Conservation (phyloP, 1,140 invertebrate genomes). For the Scaptomyza graminum region DNA sequence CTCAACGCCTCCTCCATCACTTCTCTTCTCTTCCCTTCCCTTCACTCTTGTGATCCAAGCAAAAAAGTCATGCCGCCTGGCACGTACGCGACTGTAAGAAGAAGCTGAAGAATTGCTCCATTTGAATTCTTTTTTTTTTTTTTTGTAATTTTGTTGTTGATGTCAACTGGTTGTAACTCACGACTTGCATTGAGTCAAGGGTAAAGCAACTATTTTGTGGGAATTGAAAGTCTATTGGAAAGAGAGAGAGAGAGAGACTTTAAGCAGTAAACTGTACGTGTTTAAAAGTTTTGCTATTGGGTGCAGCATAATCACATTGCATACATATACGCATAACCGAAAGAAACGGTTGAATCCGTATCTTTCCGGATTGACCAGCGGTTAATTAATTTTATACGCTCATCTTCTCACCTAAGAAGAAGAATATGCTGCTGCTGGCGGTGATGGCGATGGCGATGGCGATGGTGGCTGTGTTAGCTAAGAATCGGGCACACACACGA, state of each 20-base stretch:
- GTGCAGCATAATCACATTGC: too few relatives aligned
- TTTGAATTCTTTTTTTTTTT: constrained; percentile 40
- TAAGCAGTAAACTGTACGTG: constrained; percentile 10
- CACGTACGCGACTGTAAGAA: constrained; percentile 32
- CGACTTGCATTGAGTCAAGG: constrained; percentile 1
- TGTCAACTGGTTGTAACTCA: constrained; percentile 22
- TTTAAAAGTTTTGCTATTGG: neutral
- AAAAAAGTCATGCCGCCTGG: constrained; percentile 27
- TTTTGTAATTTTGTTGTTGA: neutral
- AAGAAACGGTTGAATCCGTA: constrained; percentile 34
- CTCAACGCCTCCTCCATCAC: constrained; percentile 6
- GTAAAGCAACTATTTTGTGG: constrained; percentile 14
- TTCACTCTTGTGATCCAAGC: neutral
- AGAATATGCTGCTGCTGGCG: neutral
- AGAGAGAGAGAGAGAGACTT: too few relatives aligned
- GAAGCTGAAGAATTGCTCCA: constrained; percentile 35
- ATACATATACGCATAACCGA: too few relatives aligned
- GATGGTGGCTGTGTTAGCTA: neutral
- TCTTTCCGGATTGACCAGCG: constrained; percentile 49
- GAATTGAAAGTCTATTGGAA: constrained; percentile 17
- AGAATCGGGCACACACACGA: constrained; percentile 5
- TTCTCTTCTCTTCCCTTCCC: too few relatives aligned
- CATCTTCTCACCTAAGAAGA: neutral
- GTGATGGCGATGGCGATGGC: neutral
- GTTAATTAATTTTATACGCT: neutral